These are phyloP conservation scores for Notodonta ziczac DNA, from an alignment of 2,888 invertebrate species.

Conservation along the genomic window DNA sequence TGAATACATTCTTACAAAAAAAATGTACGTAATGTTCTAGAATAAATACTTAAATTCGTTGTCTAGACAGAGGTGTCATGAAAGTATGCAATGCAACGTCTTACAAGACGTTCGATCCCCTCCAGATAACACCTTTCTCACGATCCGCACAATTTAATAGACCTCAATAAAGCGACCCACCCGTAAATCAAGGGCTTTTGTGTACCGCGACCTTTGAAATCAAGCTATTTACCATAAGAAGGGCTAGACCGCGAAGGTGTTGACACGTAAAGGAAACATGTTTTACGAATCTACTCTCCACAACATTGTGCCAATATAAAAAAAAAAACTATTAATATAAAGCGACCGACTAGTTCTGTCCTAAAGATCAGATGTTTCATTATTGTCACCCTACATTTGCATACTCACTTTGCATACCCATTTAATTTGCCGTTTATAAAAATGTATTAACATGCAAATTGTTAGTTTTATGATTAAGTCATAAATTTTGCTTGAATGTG, in stretches of 20 bases:
- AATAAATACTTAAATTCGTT: no score
- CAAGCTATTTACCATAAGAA: constrained; percentile 74
- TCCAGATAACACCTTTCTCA: constrained; percentile 72
- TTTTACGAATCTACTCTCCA: constrained; percentile 47
- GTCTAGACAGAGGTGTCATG: constrained; percentile 16
- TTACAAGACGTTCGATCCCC: constrained; percentile 67
- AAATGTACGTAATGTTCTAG: neutral
- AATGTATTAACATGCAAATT: constrained; percentile 35
- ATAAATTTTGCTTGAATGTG: constrained; percentile 46
- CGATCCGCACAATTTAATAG: constrained; percentile 75
- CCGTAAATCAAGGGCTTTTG: constrained; percentile 80
- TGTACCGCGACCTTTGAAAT: constrained; percentile 70
- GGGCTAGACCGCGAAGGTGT: constrained; percentile 82
- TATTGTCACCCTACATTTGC: constrained; percentile 50
- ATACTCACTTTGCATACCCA: constrained; percentile 26
- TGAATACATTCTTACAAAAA: neutral
- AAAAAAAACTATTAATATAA: constrained; percentile 48
- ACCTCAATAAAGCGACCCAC: constrained; percentile 72
- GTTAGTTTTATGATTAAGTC: constrained; percentile 44
- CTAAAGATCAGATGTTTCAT: constrained; percentile 55
- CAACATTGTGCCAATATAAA: constrained; percentile 32
- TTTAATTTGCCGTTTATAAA: constrained; percentile 14
- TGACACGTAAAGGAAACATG: constrained; percentile 75
- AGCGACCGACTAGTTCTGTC: constrained; percentile 59
- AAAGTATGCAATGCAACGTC: constrained; percentile 53